Conservation (phyloP, 1,140 invertebrate species). For the Pemphigus obesinymphae region DNA sequence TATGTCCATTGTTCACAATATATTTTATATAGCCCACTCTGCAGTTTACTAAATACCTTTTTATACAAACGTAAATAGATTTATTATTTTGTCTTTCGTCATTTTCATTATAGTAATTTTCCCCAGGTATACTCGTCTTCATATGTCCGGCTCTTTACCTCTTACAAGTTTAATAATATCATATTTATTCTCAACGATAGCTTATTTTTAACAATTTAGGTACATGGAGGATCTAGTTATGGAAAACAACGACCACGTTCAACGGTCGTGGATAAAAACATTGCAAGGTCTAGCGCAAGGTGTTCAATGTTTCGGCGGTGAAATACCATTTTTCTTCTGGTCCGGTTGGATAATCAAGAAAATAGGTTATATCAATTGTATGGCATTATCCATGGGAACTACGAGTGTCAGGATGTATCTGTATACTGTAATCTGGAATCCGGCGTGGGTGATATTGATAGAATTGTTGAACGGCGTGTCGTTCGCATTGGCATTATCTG, state of each 20-base stretch:
- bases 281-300: constrained; percentile 73
- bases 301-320: constrained; percentile 78
- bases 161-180: too few relatives aligned
- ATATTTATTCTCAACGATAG: too few relatives aligned
- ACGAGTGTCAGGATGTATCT: constrained; percentile 72
- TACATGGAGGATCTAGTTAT: constrained; percentile 66
- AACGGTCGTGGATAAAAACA: constrained; percentile 63
- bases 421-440: constrained; percentile 74
- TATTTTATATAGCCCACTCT: too few relatives aligned
- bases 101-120: too few relatives aligned
- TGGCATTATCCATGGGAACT: constrained; percentile 71
- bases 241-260: constrained; percentile 51
- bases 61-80: too few relatives aligned
- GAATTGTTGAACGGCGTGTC: constrained; percentile 83
- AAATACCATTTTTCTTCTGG: constrained; percentile 82
- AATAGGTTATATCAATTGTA: constrained; percentile 71
- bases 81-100: too few relatives aligned
- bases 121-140: too few relatives aligned
- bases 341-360: constrained; percentile 74
- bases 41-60: too few relatives aligned
- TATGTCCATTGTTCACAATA: too few relatives aligned
- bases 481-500: constrained; percentile 80
- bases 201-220: constrained; percentile 47
- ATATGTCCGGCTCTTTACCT: too few relatives aligned
- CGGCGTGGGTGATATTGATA: constrained; percentile 77